Evolutionary conservation across 2,888 invertebrate species (phyloP), one percentile per base, ranked within the genome.

Genomic region (Doris montereyensis): DNA sequence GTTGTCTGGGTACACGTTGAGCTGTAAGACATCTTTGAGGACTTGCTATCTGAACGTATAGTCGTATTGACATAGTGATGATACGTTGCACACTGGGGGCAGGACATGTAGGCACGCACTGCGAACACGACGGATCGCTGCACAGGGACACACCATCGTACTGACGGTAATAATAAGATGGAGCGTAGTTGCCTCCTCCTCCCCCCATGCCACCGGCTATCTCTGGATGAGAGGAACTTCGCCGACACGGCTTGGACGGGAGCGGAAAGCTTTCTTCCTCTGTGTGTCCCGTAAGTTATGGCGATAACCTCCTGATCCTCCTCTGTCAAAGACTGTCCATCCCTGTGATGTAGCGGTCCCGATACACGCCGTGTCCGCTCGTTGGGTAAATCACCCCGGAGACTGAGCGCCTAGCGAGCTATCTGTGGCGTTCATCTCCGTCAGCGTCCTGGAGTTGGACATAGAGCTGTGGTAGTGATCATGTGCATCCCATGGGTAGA

Each of bases 21-120:
- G 75, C 82, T 82, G 60, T 76, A 78, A 21, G 82, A 82, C 82
- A 80, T 80, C 57, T 82, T 82, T 65, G 82, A 82, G 30, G 82
- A 82, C 79, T 80, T 82, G 71, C 82, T 82, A 58, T 82, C 82
- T 21, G 80, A 82, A 24, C 82, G 78, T 35, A 79, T 57, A 5
- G 75, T 76, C 10, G 79, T 76, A 35, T 79, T 79, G 1, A 79
- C 75, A 60, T 79, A 79, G 34, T 79, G 79, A 26, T 57, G 65
- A 60, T 79, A 79, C 4, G 17, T 24, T 32, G 32, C 24, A 70
- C 79, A 79, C 62, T 79, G 70, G 1, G 79, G 76, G 32, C 79
- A 79, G 17, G 79, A 79, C 1, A 68, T 41, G n/a, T 78, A 78
- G 3, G 74, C 65, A 30, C 78, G 58, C 78, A 78, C 68, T 78